These are phyloP conservation scores for Astur gentilis DNA, from an alignment of 2,113 vertebrate genomes.

Conservation along the genomic window DNA sequence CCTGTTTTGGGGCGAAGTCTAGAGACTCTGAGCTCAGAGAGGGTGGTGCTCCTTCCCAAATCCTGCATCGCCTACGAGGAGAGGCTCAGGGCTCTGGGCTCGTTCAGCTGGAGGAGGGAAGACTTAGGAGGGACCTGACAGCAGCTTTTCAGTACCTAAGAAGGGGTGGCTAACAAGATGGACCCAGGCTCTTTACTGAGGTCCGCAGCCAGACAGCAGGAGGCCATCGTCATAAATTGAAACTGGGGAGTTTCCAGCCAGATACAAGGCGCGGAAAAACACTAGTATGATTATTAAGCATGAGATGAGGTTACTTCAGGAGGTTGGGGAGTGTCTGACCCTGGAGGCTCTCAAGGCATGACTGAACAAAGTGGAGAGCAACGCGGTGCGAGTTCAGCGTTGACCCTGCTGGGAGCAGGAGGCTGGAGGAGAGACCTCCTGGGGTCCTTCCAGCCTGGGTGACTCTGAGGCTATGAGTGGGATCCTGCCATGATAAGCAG, in stretches of 20 bases:
- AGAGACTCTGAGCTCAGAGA: not conserved
- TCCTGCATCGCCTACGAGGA: fast-evolving
- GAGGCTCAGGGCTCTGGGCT: not conserved
- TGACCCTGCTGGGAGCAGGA: not conserved
- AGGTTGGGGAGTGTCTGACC: not conserved
- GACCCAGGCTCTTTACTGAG: not conserved
- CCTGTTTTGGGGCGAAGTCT: not conserved
- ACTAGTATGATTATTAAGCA: not conserved
- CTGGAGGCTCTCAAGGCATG: not conserved
- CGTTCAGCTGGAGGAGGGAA: not conserved
- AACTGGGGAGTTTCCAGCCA: not conserved
- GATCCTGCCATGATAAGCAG: not conserved
- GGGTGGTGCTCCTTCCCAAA: not conserved
- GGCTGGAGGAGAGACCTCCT: not conserved
- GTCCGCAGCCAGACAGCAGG: not conserved
- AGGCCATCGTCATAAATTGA: not conserved
- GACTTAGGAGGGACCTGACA: not conserved
- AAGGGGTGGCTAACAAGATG: not conserved
- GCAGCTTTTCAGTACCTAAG: not conserved
- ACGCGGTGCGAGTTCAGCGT: fast-evolving
- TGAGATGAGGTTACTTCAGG: not conserved
- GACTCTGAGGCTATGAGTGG: not conserved
- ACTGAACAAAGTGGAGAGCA: not conserved
- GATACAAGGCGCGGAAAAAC: not conserved
- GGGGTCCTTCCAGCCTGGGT: not conserved